Evolutionary conservation across 2,113 vertebrate genomes (phyloP), one percentile per base, ranked within the genome.

Genomic region (Atrichornis clamosus): DNA sequence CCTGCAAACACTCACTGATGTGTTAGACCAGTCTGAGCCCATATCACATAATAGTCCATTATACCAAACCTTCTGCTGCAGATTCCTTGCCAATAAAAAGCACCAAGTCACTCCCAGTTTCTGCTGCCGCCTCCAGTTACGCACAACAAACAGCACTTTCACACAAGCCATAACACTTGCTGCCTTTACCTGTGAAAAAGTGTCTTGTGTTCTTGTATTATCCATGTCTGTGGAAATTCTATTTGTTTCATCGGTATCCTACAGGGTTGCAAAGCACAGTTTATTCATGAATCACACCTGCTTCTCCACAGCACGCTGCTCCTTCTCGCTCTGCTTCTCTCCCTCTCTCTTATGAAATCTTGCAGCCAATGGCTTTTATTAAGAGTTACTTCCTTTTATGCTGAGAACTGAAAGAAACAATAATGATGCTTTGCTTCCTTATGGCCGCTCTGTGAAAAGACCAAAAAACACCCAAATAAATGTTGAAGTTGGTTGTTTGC

Each of bases 171-270:
- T 1, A 78, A 32, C 53, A 39, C 18, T 50, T 62, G 39, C n/a
- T 72, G 81, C 37, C 23, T 95, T 97, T 97, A 97, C 97, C 97
- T 97, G 95, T 35, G 95, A 96, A 47, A 95, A 91, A 60, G 81
- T 46, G 44, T 96, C 94, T 78, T 63, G 55, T 24, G 75, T 7
- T 44, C 93, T 68, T 3, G 68, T 32, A 1, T 72, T 88, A 20
- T 76, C 53, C 67, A 73, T 53, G 30, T 1, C 95, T 87, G 37
- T 53, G 79, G 69, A 74, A 80, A 75, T 69, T 44, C 90, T 70
- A 0, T 65, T 78, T 77, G 91, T 81, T 53, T 95, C 95, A 70
- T 92, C 84, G 63, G 85, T 23, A 11, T 74, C 75, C 12, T 41
- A 30, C 13, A 24, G 19, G 18, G 59, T 20, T 64, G 49, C 87